Conservation (phyloP, 2,797 vertebrate genomes). For the Poeciliopsis turneri region DNA sequence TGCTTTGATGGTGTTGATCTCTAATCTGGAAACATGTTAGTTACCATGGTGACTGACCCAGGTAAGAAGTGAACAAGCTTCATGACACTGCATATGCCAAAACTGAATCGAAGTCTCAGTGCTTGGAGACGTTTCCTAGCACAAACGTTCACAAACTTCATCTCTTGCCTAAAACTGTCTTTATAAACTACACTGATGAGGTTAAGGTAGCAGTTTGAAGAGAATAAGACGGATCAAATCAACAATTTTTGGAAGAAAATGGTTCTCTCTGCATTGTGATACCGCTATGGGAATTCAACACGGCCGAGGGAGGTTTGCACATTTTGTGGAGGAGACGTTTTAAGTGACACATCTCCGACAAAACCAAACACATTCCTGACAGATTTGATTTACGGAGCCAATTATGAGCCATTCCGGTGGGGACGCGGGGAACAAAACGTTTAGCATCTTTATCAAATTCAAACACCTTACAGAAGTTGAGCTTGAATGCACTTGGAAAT, state of each 20-base stretch:
- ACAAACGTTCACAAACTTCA: background rate
- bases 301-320: background rate
- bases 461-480: background rate
- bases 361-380: background rate
- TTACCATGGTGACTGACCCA: background rate
- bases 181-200: background rate
- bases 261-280: background rate
- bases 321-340: background rate
- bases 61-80: background rate
- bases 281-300: background rate
- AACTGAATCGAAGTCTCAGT: background rate
- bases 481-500: constrained; percentile 51
- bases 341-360: background rate
- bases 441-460: background rate
- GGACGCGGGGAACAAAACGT: background rate
- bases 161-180: background rate
- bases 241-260: background rate
- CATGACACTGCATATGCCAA: background rate
- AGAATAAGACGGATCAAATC: background rate
- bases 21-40: background rate
- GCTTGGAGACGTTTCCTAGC: background rate
- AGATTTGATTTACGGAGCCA: background rate
- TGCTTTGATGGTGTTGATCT: background rate
- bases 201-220: background rate
- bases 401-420: background rate